A percentile compares a stretch with the other conserved stretches of the same genome.
These are phyloP conservation scores for Hydra vulgaris DNA, from an alignment of 30 jellyfish, hydroid and myxozoan species.

Conservation along the genomic window DNA sequence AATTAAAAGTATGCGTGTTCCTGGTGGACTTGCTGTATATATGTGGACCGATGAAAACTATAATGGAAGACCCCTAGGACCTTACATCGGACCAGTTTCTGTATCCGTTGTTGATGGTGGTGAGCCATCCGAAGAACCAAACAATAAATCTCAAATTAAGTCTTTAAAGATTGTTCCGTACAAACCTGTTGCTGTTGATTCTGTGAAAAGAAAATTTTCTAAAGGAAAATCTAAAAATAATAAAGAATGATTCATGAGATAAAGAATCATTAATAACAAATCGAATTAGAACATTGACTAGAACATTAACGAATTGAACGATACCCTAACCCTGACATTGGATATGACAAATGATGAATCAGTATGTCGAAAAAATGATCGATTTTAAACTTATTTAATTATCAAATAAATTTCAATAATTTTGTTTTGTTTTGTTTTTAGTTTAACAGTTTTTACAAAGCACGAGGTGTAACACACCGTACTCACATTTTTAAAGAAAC, in stretches of 20 bases:
- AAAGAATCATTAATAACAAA: too few species aligned
- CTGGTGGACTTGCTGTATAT: constrained; percentile 17
- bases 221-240: not conserved
- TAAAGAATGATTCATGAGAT: not conserved
- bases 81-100: constrained; percentile 20
- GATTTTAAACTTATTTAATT: too few species aligned
- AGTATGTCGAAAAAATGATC: too few species aligned
- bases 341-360: too few species aligned
- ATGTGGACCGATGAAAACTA: constrained; percentile 11
- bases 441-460: too few species aligned
- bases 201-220: not conserved
- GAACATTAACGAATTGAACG: too few species aligned
- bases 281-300: too few species aligned
- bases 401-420: too few species aligned
- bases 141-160: not conserved
- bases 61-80: constrained; percentile 8
- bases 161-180: not conserved
- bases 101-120: constrained; percentile 8
- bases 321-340: too few species aligned
- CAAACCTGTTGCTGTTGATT: not conserved
- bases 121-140: not conserved
- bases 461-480: too few species aligned
- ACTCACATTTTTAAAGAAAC: too few species aligned
- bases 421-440: too few species aligned
- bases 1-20: constrained; percentile 18